Evolutionary conservation across 2,113 vertebrate genomes (phyloP), one percentile per base, ranked within the genome.

Genomic region (Litocranius walleri): DNA sequence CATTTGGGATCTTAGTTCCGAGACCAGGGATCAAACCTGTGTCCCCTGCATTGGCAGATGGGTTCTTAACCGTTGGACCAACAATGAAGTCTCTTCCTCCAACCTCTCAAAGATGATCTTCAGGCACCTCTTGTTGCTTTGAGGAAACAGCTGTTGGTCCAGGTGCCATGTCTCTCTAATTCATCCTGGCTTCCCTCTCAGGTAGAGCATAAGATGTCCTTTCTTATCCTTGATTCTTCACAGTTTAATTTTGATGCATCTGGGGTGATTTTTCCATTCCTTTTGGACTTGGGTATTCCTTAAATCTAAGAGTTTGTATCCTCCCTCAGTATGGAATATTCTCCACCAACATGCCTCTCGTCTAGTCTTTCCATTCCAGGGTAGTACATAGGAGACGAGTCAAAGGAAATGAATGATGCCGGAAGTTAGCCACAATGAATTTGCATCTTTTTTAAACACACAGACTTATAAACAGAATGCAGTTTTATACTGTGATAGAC

Each of bases 141-240:
- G 4, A 9, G 16, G 33, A 78, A 91, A 57, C 84, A 30, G 21
- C 59, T 74, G 36, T 67, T 33, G 4, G 2, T 12, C 5, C n/a
- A 21, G 43, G 10, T 5, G 2, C 52, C 50, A 25, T 23, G 17
- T 40, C 54, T 81, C 27, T 59, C 62, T 83, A 59, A 61, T 23
- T 30, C 33, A 78, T 17, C 64, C 15, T 13, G 19, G 50, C 90
- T 88, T 80, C 4, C n/a, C n/a, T 93, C 43, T 91, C 19, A 16
- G 43, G 48, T 0, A 45, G 23, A n/a, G n/a, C n/a, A 9, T 5
- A 19, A 27, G 15, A 86, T 91, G 43, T 57, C 86, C 67, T 95
- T 27, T 84, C 88, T 94, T 92, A 91, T 93, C 62, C 92, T 90
- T 84, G 36, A 43, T 52, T 61, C 86, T 77, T 59, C 67, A 52